A percentile compares a stretch with the other conserved stretches of the same genome.
Evolutionary conservation across 2,797 vertebrate species (phyloP).

Genomic region (Phalloptychus januarius): DNA sequence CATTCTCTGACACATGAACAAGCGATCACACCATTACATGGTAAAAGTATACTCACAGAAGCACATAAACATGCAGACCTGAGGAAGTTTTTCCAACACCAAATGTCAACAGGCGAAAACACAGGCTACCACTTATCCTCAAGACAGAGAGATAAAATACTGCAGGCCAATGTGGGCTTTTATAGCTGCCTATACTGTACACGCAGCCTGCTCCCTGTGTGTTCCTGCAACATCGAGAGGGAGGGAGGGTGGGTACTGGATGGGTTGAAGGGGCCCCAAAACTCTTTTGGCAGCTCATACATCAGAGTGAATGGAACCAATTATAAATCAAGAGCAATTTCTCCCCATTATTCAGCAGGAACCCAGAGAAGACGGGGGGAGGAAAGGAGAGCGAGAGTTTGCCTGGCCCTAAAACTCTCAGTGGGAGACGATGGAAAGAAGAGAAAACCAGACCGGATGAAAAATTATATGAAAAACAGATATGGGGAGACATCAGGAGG

Average conservation of each 20-base stretch:
- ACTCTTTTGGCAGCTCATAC: slow-evolving; percentile 81
- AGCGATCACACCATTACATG: slow-evolving; percentile 74
- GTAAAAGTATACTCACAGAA: slow-evolving; percentile 77
- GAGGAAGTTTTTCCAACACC: slow-evolving; percentile 71
- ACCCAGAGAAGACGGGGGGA: slow-evolving; percentile 40
- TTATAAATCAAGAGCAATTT: slow-evolving; percentile 87
- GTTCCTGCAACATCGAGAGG: slow-evolving; percentile 60
- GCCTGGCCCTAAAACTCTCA: slow-evolving; percentile 67
- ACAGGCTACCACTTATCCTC: slow-evolving; percentile 60
- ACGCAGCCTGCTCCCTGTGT: slow-evolving; percentile 65
- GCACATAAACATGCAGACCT: slow-evolving; percentile 73
- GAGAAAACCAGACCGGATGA: slow-evolving; percentile 55
- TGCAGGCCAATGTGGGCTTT: slow-evolving; percentile 43
- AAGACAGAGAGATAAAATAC: slow-evolving; percentile 51
- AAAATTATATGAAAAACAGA: slow-evolving; percentile 79
- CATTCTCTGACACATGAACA: slow-evolving; percentile 68
- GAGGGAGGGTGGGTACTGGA: slow-evolving; percentile 31
- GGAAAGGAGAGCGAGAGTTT: slow-evolving; percentile 28
- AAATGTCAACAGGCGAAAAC: slow-evolving; percentile 60
- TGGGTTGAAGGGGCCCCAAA: slow-evolving; percentile 63
- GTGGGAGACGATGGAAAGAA: slow-evolving; percentile 62
- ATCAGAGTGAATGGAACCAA: slow-evolving; percentile 87
- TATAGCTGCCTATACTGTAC: slow-evolving; percentile 59
- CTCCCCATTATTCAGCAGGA: slow-evolving; percentile 83
- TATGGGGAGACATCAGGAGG: slow-evolving; percentile 40